Evolutionary conservation across 2,113 vertebrate genomes (phyloP), one percentile per base, ranked within the genome.

Genomic region (Caranx melampygus): DNA sequence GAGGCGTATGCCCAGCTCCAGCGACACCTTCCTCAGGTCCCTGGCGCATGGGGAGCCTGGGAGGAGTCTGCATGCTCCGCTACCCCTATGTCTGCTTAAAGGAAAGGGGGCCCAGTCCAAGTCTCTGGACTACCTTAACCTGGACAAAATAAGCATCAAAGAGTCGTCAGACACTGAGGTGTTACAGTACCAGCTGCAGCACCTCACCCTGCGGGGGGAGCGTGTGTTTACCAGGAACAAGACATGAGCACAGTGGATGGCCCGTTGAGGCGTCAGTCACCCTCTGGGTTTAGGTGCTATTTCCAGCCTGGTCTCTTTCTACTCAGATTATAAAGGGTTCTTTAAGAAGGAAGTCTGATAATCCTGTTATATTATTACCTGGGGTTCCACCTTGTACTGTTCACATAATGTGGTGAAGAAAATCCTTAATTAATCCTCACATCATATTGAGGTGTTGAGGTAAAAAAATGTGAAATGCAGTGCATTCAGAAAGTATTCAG

Each of bases 101-200:
- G 95, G 97, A 45, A 98, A 96, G 93, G 95, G 94, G 85, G 93
- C 95, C 82, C 96, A 97, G 85, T 98, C 97, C 12, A 99, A 98
- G 95, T 99, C 97, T 18, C 94, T 99, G 93, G 98, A 99, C 96
- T 99, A 99, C 96, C 97, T 99, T 93, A 98, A 99, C 89, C 95
- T 99, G 93, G 97, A 99, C 94, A 99, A 97, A 96, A 97, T 98
- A 94, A 96, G 74, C 75, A 94, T 96, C 87, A 95, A 96, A 91
- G 97, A 99, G 92, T 95, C 97, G n/a, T 95, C 96, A 34, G 98
- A 99, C 92, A 98, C 98, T 0, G 97, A 99, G 85, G 94, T 97
- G 85, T 92, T 99, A 51, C 98, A 99, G 86, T 96, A 97, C 91
- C 97, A 99, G 85, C 96, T 99, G 63, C 98, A 99, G 57, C 97